phyloP scores from a whole-genome alignment of 2,888 invertebrate species.

The Lasioglossum marginatum region DNA sequence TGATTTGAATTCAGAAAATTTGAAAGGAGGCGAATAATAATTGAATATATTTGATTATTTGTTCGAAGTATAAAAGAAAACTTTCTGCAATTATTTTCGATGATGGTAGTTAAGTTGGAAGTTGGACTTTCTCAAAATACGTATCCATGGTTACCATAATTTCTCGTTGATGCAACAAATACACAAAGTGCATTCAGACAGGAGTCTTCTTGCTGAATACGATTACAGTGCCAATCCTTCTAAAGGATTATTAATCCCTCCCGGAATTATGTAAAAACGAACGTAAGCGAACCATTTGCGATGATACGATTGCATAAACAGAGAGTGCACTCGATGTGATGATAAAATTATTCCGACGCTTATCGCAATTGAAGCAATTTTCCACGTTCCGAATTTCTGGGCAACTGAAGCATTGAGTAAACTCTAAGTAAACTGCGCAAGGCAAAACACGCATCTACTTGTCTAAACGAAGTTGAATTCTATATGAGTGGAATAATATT shows the following conservation, averaged over 20 bases:
- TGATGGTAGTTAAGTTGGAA: background rate
- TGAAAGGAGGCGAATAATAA: background rate
- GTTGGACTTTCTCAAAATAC: too few relatives aligned
- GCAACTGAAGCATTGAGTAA: background rate
- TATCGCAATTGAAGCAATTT: background rate
- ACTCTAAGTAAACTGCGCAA: background rate
- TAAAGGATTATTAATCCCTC: background rate
- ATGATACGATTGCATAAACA: slow-evolving; percentile 6
- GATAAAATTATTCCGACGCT: background rate
- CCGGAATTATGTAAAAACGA: slow-evolving; percentile 30
- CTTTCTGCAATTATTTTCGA: background rate
- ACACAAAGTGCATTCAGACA: background rate
- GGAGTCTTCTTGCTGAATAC: slow-evolving; percentile 32
- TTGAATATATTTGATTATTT: too few relatives aligned
- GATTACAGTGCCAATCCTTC: slow-evolving; percentile 47
- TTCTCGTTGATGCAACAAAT: background rate
- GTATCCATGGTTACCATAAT: background rate
- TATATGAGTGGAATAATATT: background rate
- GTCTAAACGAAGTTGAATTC: background rate
- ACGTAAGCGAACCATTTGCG: background rate
- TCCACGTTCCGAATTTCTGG: too few relatives aligned
- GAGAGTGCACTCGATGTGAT: too few relatives aligned
- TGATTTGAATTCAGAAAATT: too few relatives aligned
- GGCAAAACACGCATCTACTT: background rate
- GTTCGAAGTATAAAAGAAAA: background rate